Percentiles rank a stretch among this genome's conserved stretches.
phyloP scores from a whole-genome alignment of 1,140 invertebrate species.

The Ganaspis sp. region DNA sequence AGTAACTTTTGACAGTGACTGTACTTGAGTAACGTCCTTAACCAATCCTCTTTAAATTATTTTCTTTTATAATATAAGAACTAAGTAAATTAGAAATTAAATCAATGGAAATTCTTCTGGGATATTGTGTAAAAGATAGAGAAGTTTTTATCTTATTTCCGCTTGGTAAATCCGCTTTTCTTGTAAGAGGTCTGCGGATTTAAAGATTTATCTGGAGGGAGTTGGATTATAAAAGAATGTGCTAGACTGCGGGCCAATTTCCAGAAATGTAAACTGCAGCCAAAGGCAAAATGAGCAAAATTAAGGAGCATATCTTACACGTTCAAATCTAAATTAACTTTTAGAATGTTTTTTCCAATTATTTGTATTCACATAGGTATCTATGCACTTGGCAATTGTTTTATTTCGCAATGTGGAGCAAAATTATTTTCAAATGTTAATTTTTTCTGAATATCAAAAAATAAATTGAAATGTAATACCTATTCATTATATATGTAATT shows the following conservation, averaged over 20 bases:
- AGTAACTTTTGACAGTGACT: too few species aligned
- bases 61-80: neutral
- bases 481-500: too few species aligned
- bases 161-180: neutral
- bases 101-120: neutral
- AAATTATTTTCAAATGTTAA: too few species aligned
- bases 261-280: neutral
- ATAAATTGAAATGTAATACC: too few species aligned
- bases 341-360: neutral
- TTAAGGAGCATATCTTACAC: neutral
- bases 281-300: neutral
- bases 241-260: neutral
- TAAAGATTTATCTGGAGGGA: neutral
- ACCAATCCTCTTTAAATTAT: neutral
- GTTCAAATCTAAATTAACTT: neutral
- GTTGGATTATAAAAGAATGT: conserved; percentile 17
- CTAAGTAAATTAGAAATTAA: neutral
- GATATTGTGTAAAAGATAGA: neutral
- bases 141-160: conserved; percentile 25
- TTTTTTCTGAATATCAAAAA: too few species aligned
- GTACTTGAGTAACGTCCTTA: too few species aligned
- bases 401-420: too few species aligned
- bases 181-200: neutral
- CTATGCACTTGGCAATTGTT: too few species aligned
- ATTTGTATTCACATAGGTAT: neutral